Evolutionary conservation across 1,140 invertebrate species (phyloP).

Genomic region (Fopius arisanus): DNA sequence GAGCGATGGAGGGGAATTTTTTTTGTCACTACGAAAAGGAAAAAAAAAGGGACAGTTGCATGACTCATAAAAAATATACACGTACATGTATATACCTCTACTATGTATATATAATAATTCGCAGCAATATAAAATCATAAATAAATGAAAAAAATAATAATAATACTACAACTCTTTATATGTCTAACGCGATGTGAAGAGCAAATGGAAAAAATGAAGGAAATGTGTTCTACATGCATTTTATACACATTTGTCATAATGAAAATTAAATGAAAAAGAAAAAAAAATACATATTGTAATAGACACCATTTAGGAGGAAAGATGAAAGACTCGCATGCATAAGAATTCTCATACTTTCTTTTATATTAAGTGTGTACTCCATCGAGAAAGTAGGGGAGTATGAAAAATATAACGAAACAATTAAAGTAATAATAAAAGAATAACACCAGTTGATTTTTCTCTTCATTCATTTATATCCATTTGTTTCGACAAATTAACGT

Average conservation of each 20-base stretch:
- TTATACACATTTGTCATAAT: conserved; percentile 17
- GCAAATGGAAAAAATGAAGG: neutral
- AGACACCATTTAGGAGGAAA: conserved; percentile 13
- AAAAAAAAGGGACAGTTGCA: neutral
- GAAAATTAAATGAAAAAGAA: neutral
- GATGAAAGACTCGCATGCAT: conserved; percentile 17
- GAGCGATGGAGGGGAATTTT: neutral
- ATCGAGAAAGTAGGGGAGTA: conserved; percentile 13
- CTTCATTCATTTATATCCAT: neutral
- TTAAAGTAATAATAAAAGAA: conserved; percentile 3
- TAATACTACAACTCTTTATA: conserved; percentile 4
- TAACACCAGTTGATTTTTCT: neutral
- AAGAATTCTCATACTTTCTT: conserved; percentile 15
- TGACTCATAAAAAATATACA: conserved; percentile 12
- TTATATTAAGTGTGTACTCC: conserved; percentile 15
- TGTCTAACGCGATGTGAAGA: neutral
- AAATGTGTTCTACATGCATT: conserved; percentile 14
- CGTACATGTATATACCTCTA: conserved; percentile 5
- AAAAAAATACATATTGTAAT: neutral
- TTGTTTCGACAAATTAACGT: neutral
- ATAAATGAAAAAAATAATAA: neutral
- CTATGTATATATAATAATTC: conserved; percentile 6
- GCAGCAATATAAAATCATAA: neutral
- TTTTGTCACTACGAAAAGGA: neutral
- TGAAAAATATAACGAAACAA: conserved; percentile 13